phyloP scores from a whole-genome alignment of 2,797 vertebrate species.

The Sparidentex hasta region DNA sequence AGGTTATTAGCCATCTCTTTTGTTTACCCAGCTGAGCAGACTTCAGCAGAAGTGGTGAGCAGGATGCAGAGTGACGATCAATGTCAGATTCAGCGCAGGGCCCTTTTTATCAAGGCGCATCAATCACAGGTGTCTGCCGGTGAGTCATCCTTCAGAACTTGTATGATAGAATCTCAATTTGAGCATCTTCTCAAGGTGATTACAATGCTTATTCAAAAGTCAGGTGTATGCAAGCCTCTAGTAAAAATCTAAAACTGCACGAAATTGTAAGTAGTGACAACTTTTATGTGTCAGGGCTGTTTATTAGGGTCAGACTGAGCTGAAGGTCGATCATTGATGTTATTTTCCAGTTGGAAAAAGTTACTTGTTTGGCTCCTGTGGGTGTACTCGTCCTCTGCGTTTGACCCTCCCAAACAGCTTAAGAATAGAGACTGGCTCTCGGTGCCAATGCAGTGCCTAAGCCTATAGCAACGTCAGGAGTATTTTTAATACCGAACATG shows the following conservation, averaged over 20 bases:
- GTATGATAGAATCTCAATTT: constrained; percentile 64
- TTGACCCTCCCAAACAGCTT: constrained; percentile 3
- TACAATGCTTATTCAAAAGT: constrained; percentile 21
- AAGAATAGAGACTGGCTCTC: constrained; percentile 13
- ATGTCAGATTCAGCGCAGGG: constrained; percentile 51
- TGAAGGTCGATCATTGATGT: constrained; percentile 14
- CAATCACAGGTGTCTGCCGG: constrained; percentile 55
- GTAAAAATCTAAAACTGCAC: constrained; percentile 39
- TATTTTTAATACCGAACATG: constrained; percentile 32
- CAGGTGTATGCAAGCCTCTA: neutral
- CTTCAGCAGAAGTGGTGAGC: constrained; percentile 18
- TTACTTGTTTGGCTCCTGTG: constrained; percentile 12
- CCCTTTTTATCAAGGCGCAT: constrained; percentile 52
- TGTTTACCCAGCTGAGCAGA: constrained; percentile 64
- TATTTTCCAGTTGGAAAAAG: constrained; percentile 23
- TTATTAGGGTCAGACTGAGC: constrained; percentile 39
- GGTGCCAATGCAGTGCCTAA: constrained; percentile 9
- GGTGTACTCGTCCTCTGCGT: constrained; percentile 25
- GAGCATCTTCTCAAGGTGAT: constrained; percentile 62
- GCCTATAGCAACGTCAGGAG: constrained; percentile 18
- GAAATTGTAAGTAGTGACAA: constrained; percentile 20
- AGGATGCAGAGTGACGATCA: constrained; percentile 56
- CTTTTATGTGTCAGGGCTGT: constrained; percentile 24
- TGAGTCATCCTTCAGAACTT: constrained; percentile 52
- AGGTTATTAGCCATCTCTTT: constrained; percentile 71